phyloP scores from a whole-genome alignment of 2,113 vertebrate genomes.

The Cairina moschata region DNA sequence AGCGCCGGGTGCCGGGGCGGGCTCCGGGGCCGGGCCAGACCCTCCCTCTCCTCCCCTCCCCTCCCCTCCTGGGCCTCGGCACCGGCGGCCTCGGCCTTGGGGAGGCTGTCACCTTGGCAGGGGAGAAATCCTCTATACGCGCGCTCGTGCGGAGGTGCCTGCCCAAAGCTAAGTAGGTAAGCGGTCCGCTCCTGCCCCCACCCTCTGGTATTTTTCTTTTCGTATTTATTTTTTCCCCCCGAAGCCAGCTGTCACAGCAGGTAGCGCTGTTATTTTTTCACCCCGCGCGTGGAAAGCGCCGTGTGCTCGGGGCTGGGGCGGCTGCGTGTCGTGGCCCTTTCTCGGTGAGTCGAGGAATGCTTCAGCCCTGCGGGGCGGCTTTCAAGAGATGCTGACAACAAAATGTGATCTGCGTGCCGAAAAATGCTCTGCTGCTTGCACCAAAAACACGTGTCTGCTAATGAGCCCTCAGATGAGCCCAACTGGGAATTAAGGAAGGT shows the following conservation, averaged over 20 bases:
- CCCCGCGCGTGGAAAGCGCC: background rate
- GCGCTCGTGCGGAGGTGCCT: background rate
- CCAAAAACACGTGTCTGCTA: background rate
- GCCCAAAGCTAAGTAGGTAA: slow-evolving; percentile 21
- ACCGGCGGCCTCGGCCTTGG: background rate
- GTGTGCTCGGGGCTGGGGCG: background rate
- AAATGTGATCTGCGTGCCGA: background rate
- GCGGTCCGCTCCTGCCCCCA: background rate
- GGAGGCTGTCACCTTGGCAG: background rate
- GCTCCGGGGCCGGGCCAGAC: background rate
- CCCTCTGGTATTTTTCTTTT: background rate
- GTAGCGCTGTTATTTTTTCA: background rate
- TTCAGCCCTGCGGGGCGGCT: background rate
- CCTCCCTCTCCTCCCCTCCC: background rate
- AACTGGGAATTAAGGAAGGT: background rate
- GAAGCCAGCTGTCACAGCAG: background rate
- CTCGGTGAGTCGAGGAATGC: background rate
- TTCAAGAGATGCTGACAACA: background rate
- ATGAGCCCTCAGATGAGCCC: background rate
- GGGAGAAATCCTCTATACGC: background rate
- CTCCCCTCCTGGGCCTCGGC: background rate
- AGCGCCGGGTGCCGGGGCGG: too few relatives aligned
- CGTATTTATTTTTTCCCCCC: background rate
- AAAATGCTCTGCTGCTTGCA: background rate
- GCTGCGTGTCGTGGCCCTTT: background rate